Conservation (phyloP, 2,888 invertebrate species). For the Drosophila subsilvestris region DNA sequence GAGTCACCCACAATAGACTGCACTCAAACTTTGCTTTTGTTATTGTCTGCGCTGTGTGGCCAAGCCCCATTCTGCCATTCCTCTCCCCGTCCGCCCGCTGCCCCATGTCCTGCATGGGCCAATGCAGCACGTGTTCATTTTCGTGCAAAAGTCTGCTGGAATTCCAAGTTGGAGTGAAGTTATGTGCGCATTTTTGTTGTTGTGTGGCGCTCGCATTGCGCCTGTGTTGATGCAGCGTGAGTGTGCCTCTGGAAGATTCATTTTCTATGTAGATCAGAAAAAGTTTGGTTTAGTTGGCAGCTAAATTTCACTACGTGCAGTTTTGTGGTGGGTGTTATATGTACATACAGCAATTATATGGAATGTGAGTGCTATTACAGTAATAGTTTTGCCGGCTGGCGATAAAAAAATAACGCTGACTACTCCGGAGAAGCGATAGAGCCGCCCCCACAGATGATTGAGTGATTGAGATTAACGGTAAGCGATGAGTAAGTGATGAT, state of each 20-base stretch:
- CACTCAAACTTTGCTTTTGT: slow-evolving; percentile 60
- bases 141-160: slow-evolving; percentile 63
- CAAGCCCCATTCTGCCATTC: slow-evolving; percentile 1
- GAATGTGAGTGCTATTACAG: slow-evolving; percentile 14
- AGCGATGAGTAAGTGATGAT: slow-evolving; percentile 24
- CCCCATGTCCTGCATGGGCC: slow-evolving; percentile 30
- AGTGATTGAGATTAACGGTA: slow-evolving; percentile 33
- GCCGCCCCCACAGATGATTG: slow-evolving; percentile 1
- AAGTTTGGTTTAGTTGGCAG: slow-evolving; percentile 61
- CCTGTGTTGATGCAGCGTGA: slow-evolving; percentile 17
- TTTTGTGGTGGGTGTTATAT: slow-evolving; percentile 42
- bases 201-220: not conserved
- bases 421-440: slow-evolving; percentile 18
- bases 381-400: slow-evolving; percentile 37
- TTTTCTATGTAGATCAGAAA: slow-evolving; percentile 47
- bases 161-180: slow-evolving; percentile 55
- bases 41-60: slow-evolving; percentile 60
- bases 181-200: slow-evolving; percentile 39
- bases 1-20: slow-evolving; percentile 37
- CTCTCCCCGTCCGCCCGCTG: not conserved
- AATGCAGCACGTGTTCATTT: slow-evolving; percentile 75
- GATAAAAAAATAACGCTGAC: slow-evolving; percentile 36
- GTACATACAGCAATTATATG: slow-evolving; percentile 6
- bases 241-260: slow-evolving; percentile 49
- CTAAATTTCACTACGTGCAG: slow-evolving; percentile 65